phyloP scores from a whole-genome alignment of 1,140 invertebrate species.

The Gonioctena quinquepunctata region DNA sequence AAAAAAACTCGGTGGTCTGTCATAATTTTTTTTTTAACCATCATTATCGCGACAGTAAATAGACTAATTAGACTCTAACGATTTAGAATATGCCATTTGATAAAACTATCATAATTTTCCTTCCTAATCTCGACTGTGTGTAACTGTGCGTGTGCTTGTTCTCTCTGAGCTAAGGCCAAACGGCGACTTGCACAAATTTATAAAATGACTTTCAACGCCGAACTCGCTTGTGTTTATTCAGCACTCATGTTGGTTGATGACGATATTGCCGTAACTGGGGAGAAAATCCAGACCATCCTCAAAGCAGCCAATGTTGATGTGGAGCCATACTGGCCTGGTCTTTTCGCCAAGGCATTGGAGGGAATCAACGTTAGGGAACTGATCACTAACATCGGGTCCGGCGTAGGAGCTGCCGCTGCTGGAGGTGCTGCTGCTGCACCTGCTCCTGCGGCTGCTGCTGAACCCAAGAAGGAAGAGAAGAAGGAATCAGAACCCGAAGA shows the following conservation, averaged over 20 bases:
- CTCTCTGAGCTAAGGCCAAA: slow-evolving; percentile 83
- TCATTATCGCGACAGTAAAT: no score
- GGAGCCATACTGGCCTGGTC: slow-evolving; percentile 98
- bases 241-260: slow-evolving; percentile 96
- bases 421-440: slow-evolving; percentile 62
- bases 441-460: slow-evolving; percentile 70
- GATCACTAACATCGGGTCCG: slow-evolving; percentile 92
- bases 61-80: no score
- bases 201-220: slow-evolving; percentile 85
- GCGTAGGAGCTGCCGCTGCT: slow-evolving; percentile 82
- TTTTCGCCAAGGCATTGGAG: slow-evolving; percentile 97
- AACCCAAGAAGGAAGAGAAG: slow-evolving; percentile 73
- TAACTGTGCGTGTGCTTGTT: slow-evolving; percentile 88
- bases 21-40: no score
- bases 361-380: slow-evolving; percentile 92
- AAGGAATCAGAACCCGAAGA: slow-evolving; percentile 84
- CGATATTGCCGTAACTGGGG: slow-evolving; percentile 94
- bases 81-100: no score
- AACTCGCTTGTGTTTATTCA: slow-evolving; percentile 97
- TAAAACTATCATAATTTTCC: no score
- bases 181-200: slow-evolving; percentile 74
- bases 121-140: no score
- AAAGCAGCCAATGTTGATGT: slow-evolving; percentile 96
- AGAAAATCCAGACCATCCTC: slow-evolving; percentile 96
- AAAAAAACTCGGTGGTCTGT: no score